Base-by-base conservation (phyloP, 2,888 invertebrate species). In the Apamea epomidion region DNA sequence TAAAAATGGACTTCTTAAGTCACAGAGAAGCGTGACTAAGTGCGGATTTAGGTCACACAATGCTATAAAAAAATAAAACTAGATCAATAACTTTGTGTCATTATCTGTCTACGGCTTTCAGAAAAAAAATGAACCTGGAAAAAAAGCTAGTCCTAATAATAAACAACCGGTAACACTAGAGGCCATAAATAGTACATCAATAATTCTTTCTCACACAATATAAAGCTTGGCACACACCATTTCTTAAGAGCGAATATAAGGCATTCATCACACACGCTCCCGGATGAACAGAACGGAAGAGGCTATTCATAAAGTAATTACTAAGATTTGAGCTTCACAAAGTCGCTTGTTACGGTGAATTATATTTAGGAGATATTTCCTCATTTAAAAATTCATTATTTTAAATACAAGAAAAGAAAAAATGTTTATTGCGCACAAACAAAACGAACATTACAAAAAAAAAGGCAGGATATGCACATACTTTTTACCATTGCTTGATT, bases 221-320 rank as follows among this genome's bases (percentile, higher is more conserved):
- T 85, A 78, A 80, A 78, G 76, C 64, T 6, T 16, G 29, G 21
- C 68, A 86, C 70, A 82, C 67, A 83, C 78, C 73, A 79, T 71
- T 71, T 81, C 84, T 79, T 78, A 71, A 84, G 67, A 81, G 80
- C 74, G 76, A 82, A 84, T 77, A 78, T 79, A 74, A 82, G 68
- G 83, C 74, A 88, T 90, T 87, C 86, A 89, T 87, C 82, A 76
- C 68, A 81, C 89, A 90, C 87, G 86, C 73, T 62, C 71, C 88
- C 87, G 89, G 87, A 88, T 80, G 82, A 80, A 70, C n/a, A 37
- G 37, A 74, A 80, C 84, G 87, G 90, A 90, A 84, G 88, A 76
- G 69, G 37, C 82, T 68, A 89, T 90, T 89, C 88, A 89, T 83
- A 85, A 77, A 81, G 32, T 81, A 81, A 84, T 81, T 72, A 84